A percentile compares a stretch with the other conserved stretches of the same genome.
These are phyloP conservation scores for Brachionus manjavacas DNA, from an alignment of 1,140 invertebrate species.

Conservation along the genomic window DNA sequence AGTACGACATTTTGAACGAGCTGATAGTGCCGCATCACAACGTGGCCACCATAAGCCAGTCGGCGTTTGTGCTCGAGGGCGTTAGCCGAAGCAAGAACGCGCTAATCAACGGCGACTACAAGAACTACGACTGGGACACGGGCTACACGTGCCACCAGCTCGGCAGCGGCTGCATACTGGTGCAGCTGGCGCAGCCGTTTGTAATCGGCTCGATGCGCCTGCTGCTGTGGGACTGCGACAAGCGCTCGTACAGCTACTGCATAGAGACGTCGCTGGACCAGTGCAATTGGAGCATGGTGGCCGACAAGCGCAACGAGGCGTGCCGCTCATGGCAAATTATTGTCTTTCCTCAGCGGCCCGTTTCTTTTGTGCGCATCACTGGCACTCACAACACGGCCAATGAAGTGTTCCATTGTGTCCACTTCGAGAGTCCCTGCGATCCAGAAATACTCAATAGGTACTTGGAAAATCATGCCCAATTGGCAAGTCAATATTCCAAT, in stretches of 20 bases:
- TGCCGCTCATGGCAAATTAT: conserved; percentile 79
- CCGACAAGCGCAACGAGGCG: conserved; percentile 68
- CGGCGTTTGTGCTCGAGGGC: conserved; percentile 88
- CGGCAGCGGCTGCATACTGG: conserved; percentile 83
- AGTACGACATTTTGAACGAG: neutral
- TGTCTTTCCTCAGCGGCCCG: conserved; percentile 71
- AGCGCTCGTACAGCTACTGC: conserved; percentile 88
- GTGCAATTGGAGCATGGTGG: conserved; percentile 79
- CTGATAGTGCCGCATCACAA: conserved; percentile 74
- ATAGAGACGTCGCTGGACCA: conserved; percentile 90
- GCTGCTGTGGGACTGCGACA: conserved; percentile 95
- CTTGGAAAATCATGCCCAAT: conserved; percentile 20
- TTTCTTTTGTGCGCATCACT: conserved; percentile 88
- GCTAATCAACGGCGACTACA: conserved; percentile 87
- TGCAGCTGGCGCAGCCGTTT: conserved; percentile 93
- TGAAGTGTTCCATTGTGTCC: conserved; percentile 92
- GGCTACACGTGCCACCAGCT: conserved; percentile 98
- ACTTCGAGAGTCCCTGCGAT: conserved; percentile 79
- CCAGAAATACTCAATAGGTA: neutral
- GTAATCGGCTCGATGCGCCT: conserved; percentile 82
- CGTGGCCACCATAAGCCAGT: conserved; percentile 79
- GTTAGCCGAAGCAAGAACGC: conserved; percentile 83
- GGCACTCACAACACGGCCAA: conserved; percentile 94
- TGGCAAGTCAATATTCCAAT: neutral
- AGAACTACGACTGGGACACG: conserved; percentile 94